phyloP scores from a whole-genome alignment of 2,113 vertebrate species.

The Scomber colias region DNA sequence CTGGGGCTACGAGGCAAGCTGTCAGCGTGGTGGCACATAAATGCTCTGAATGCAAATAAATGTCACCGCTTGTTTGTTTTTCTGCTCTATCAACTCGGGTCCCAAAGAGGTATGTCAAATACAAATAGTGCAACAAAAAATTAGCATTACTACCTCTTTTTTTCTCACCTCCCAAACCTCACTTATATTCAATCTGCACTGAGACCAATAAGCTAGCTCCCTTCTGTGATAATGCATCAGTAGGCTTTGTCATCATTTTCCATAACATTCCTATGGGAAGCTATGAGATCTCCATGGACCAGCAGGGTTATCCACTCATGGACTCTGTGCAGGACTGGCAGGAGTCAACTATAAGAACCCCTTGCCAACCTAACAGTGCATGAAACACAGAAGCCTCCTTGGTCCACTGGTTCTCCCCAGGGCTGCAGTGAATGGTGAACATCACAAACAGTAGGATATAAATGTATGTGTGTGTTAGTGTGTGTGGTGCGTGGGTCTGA shows the following conservation, averaged over 20 bases:
- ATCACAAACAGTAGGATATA: slow-evolving; percentile 39
- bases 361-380: slow-evolving; percentile 74
- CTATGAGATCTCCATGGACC: slow-evolving; percentile 50
- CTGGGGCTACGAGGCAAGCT: slow-evolving; percentile 56
- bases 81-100: slow-evolving; percentile 53
- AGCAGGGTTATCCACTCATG: slow-evolving; percentile 49
- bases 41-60: slow-evolving; percentile 46
- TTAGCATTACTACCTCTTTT: slow-evolving; percentile 6
- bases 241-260: slow-evolving; percentile 36
- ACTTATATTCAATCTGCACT: slow-evolving; percentile 18
- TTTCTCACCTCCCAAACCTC: neutral
- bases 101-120: slow-evolving; percentile 48
- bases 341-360: slow-evolving; percentile 62
- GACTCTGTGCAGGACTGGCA: slow-evolving; percentile 53
- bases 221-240: slow-evolving; percentile 45
- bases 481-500: slow-evolving; percentile 19
- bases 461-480: slow-evolving; percentile 12
- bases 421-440: slow-evolving; percentile 59
- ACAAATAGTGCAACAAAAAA: slow-evolving; percentile 31
- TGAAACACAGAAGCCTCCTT: slow-evolving; percentile 75
- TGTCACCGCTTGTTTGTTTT: slow-evolving; percentile 52
- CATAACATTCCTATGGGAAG: slow-evolving; percentile 48
- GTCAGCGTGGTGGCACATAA: slow-evolving; percentile 43
- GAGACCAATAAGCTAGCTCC: slow-evolving; percentile 30
- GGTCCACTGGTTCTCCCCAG: slow-evolving; percentile 70